Base-by-base conservation (phyloP, 2,888 invertebrate genomes). In the Leucania comma region DNA sequence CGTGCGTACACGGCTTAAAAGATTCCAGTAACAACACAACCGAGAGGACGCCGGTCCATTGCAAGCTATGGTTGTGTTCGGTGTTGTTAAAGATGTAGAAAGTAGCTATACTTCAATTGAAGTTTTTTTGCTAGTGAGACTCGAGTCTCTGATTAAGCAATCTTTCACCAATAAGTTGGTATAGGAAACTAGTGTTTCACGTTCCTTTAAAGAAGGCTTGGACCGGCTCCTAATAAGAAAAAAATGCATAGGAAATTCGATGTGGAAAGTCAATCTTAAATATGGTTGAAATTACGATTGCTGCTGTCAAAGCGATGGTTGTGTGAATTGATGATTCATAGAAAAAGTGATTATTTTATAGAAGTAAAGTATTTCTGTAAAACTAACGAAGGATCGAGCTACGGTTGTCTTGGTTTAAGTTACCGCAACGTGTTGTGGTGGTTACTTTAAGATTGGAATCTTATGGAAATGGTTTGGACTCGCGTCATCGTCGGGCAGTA, bases 171-270 rank as follows among this genome's bases (percentile, higher is more conserved):
- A 63, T 67, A 62, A n/a, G 63, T 78, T 77, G 72, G 81, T 77
- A 46, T 72, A 81, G 78, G 68, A 63, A 79, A 81, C 72, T 77
- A 81, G 65, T 61, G 78, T 80, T 78, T 71, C 66, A 38, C 9
- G 70, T 70, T 78, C 71, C 46, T 42, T 68, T 72, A 66, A 58
- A 72, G 61, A 57, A 51, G n/a, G 78, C 54, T 54, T 42, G 68
- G 72, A 59, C 78, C 68, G 81, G 78, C 57, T 53, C 50, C 58
- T 26, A 8, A 57, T 24, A 58, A 26, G 12, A 57, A 59, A 57
- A 81, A 67, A 32, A 53, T n/a, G 67, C 51, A 54, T 42, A 48
- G 51, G 68, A 72, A 81, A 72, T 81, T 77, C 57, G 65, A 72
- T 50, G 78, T 81, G 48, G 26, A 61, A 51, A 51, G 57, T 68